A percentile compares a stretch with the other conserved stretches of the same genome.
Evolutionary conservation across 1,140 invertebrate species (phyloP).

Genomic region (Macrobrachium rosenbergii): DNA sequence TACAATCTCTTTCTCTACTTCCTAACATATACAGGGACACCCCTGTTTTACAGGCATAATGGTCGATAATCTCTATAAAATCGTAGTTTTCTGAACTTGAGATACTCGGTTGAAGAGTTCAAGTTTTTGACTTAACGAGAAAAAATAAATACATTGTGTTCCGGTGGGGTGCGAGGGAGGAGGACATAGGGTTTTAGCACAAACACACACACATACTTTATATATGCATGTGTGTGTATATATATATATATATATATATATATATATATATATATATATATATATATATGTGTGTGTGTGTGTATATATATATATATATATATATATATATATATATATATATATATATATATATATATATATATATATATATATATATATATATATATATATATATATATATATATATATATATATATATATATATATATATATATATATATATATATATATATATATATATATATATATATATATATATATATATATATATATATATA

Average conservation of each 20-base stretch:
- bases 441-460: too few species aligned
- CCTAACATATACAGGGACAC: too few species aligned
- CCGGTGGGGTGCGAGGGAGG: too few species aligned
- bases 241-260: conserved; percentile 13
- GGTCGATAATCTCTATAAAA: not conserved
- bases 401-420: conserved; percentile 13
- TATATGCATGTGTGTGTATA: conserved; percentile 3
- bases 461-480: too few species aligned
- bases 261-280: not conserved
- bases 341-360: not conserved
- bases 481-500: too few species aligned
- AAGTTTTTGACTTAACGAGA: not conserved
- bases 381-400: conserved; percentile 7
- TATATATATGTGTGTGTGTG: conserved; percentile 23
- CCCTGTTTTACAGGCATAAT: not conserved
- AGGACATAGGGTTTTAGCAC: not conserved
- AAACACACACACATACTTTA: not conserved
- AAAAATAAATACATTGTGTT: not conserved
- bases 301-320: conserved; percentile 37
- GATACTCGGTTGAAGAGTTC: not conserved
- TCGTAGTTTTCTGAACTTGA: not conserved
- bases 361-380: not conserved
- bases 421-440: too few species aligned
- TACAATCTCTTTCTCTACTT: too few species aligned
- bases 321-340: not conserved